phyloP scores from a whole-genome alignment of 2,888 invertebrate species.

The Caenorhabditis becei region DNA sequence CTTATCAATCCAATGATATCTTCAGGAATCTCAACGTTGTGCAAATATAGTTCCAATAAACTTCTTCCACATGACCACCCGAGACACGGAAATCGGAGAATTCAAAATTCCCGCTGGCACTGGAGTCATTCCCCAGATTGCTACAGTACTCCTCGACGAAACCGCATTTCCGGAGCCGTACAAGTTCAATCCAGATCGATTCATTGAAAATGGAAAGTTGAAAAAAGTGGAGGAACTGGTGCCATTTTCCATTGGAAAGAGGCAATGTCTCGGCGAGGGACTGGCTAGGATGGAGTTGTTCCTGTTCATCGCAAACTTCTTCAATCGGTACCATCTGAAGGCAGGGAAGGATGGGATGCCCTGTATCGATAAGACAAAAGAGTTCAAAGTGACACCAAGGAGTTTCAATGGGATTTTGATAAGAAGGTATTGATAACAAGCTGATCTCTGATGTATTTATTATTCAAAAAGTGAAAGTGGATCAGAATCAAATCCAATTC shows the following conservation, averaged over 20 bases:
- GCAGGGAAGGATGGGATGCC: constrained; percentile 17
- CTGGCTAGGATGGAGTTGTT: constrained; percentile 67
- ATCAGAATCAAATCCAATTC: background rate
- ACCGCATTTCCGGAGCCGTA: constrained; percentile 53
- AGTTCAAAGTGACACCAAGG: constrained; percentile 18
- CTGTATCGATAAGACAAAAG: constrained; percentile 29
- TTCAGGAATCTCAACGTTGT: constrained; percentile 54
- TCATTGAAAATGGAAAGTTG: constrained; percentile 69
- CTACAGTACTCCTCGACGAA: constrained; percentile 56
- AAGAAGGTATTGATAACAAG: background rate
- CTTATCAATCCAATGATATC: too few species aligned
- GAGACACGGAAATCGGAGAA: constrained; percentile 41
- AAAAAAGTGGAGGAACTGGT: constrained; percentile 63
- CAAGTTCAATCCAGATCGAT: constrained; percentile 58
- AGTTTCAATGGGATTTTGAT: constrained; percentile 27
- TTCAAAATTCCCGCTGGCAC: constrained; percentile 38
- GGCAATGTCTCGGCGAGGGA: constrained; percentile 46
- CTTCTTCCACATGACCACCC: constrained; percentile 47
- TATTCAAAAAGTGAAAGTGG: too few species aligned
- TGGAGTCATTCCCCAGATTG: constrained; percentile 56
- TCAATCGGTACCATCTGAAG: constrained; percentile 51
- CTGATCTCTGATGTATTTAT: background rate
- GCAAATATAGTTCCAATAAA: constrained; percentile 59
- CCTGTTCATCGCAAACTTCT: constrained; percentile 63
- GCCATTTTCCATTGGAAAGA: constrained; percentile 65